Conservation (phyloP, 2,888 invertebrate species). For the Drepana falcataria region DNA sequence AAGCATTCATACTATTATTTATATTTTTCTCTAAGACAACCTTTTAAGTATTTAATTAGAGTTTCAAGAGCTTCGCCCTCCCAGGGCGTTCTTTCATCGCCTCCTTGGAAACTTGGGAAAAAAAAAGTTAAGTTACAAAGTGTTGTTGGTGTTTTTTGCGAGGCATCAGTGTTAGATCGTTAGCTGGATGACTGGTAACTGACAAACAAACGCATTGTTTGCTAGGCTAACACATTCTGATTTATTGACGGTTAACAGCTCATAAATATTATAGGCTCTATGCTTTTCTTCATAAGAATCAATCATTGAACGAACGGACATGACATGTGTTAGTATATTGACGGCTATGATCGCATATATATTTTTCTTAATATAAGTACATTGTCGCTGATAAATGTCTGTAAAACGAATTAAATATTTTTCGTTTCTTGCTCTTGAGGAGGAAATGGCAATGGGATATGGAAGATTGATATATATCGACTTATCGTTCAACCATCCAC, state of each 20-base stretch:
- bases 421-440: too few species aligned
- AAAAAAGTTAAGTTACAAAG: slow-evolving; percentile 38
- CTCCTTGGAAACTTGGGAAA: slow-evolving; percentile 32
- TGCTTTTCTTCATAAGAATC: slow-evolving; percentile 19
- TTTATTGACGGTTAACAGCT: slow-evolving; percentile 44
- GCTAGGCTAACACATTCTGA: slow-evolving; percentile 51
- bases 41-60: slow-evolving; percentile 46
- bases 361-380: too few species aligned
- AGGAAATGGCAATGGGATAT: too few species aligned
- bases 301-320: slow-evolving; percentile 15
- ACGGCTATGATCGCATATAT: neutral
- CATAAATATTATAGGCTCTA: slow-evolving; percentile 12
- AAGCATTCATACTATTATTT: slow-evolving; percentile 10
- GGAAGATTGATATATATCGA: too few species aligned
- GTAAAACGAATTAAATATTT: too few species aligned
- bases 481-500: too few species aligned
- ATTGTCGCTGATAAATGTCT: too few species aligned
- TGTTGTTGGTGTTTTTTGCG: slow-evolving; percentile 48
- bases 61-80: slow-evolving; percentile 36
- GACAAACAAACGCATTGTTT: slow-evolving; percentile 64
- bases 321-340: slow-evolving; percentile 1
- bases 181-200: slow-evolving; percentile 49
- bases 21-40: slow-evolving; percentile 17
- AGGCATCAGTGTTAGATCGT: slow-evolving; percentile 45
- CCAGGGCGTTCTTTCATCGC: slow-evolving; percentile 45